phyloP scores from a whole-genome alignment of 2,888 invertebrate genomes.

The Chrysolina haemoptera region DNA sequence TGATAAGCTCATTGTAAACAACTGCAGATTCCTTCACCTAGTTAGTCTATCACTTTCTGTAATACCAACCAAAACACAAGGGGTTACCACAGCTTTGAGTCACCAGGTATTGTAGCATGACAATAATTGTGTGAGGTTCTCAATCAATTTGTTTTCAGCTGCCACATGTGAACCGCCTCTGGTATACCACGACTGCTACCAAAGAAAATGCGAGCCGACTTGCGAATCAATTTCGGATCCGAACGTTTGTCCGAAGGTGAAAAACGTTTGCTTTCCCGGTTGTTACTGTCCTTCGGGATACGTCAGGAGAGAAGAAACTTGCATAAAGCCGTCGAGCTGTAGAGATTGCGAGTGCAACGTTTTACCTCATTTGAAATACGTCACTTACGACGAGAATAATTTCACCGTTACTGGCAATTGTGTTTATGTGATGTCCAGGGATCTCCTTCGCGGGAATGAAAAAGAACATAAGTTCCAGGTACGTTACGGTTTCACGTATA shows the following conservation, averaged over 20 bases:
- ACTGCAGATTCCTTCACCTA: no score
- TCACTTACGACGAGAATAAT: constrained; percentile 86
- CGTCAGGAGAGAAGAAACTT: constrained; percentile 78
- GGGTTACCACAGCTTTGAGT: no score
- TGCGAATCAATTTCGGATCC: constrained; percentile 77
- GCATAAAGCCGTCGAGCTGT: constrained; percentile 81
- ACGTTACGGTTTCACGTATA: no score
- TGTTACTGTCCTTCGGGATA: constrained; percentile 88
- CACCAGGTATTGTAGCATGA: no score
- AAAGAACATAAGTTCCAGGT: constrained; percentile 72
- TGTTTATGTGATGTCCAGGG: constrained; percentile 84
- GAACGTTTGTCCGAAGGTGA: constrained; percentile 76
- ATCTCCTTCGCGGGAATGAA: constrained; percentile 71
- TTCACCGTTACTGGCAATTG: constrained; percentile 89
- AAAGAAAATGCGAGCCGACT: constrained; percentile 83
- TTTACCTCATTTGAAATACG: constrained; percentile 85
- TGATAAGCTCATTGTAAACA: no score
- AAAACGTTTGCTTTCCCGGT: constrained; percentile 84
- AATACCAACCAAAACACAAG: no score
- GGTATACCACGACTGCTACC: constrained; percentile 88
- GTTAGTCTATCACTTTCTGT: no score
- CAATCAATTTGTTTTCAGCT: constrained; percentile 69
- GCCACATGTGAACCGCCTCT: constrained; percentile 82
- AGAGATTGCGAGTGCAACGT: constrained; percentile 83
- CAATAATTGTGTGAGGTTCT: no score